phyloP scores from a whole-genome alignment of 2,888 invertebrate species.

The Tuta absoluta region DNA sequence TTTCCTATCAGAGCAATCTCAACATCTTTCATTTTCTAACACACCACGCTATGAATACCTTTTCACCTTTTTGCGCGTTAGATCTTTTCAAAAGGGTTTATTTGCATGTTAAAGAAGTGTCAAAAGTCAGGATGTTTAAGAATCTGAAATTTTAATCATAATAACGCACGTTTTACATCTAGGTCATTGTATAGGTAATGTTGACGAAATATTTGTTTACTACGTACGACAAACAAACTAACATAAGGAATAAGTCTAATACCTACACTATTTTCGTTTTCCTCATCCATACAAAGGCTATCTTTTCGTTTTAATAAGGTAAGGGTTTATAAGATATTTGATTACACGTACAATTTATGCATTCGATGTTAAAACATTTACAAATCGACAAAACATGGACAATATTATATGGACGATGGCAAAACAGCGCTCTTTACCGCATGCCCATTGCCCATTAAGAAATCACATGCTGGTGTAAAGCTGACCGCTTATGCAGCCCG shows the following conservation, averaged over 20 bases:
- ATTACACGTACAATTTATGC: no score
- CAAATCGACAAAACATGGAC: no score
- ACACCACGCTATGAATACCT: neutral
- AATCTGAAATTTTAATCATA: neutral
- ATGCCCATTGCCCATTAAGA: no score
- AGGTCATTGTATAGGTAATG: conserved; percentile 8
- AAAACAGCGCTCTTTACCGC: no score
- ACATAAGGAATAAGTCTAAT: no score
- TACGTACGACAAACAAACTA: no score
- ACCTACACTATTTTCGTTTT: no score
- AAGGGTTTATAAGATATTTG: neutral
- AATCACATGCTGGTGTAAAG: no score
- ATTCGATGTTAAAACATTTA: no score
- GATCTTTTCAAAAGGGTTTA: neutral
- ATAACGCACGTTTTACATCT: neutral
- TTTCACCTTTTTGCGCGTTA: conserved; percentile 17
- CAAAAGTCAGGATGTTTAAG: neutral
- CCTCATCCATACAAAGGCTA: no score
- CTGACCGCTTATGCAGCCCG: neutral
- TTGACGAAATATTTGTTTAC: neutral
- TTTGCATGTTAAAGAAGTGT: conserved; percentile 5
- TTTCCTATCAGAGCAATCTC: conserved; percentile 3
- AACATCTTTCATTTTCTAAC: conserved; percentile 17
- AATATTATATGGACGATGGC: no score
- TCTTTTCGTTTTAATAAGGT: neutral